Evolutionary conservation across 2,113 vertebrate genomes (phyloP), one percentile per base, ranked within the genome.

Genomic region (Okapia johnstoni): DNA sequence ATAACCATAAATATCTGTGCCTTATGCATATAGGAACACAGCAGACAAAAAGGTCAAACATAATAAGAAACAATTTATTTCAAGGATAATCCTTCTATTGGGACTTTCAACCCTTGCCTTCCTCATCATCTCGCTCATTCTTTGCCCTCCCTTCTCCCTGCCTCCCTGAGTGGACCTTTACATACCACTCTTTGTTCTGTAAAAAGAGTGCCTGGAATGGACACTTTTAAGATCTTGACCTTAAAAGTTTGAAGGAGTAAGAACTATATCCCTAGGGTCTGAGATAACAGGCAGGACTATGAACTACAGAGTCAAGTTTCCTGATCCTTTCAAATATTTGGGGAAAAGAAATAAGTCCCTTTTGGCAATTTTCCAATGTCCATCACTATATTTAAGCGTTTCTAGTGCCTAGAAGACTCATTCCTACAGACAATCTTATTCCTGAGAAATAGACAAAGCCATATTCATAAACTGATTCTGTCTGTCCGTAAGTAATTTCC

Each of bases 131-230:
- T 57, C 8, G 4, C 4, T n/a, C 30, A 40, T 80, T 80, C 85
- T 90, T n/a, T 84, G 33, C 81, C 81, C 70, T 61, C 93, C 83
- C 70, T 14, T 77, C n/a, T 57, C 84, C 28, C n/a, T 33, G 16
- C 40, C 63, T 61, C 70, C 77, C 80, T 57, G n/a, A 70, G 58
- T 79, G 30, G 33, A 83, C 85, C 43, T 79, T 58, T 28, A 90
- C 83, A 97, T 84, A 92, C 63, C 61, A n/a, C 6, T 58, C 97
- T 87, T 92, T 90, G 87, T 90, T 90, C 87, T 66, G 6, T 66
- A 28, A 92, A 96, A 97, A 94, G 93, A 98, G 96, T 97, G 90
- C 92, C 50, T 96, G 95, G 92, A 95, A 97, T 60, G 92, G 95
- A 97, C n/a, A 80, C 80, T 92, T 63, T 79, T 88, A 70, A 36